These are phyloP conservation scores for Ochotona princeps DNA, from an alignment of 2,113 vertebrate genomes.

Conservation along the genomic window DNA sequence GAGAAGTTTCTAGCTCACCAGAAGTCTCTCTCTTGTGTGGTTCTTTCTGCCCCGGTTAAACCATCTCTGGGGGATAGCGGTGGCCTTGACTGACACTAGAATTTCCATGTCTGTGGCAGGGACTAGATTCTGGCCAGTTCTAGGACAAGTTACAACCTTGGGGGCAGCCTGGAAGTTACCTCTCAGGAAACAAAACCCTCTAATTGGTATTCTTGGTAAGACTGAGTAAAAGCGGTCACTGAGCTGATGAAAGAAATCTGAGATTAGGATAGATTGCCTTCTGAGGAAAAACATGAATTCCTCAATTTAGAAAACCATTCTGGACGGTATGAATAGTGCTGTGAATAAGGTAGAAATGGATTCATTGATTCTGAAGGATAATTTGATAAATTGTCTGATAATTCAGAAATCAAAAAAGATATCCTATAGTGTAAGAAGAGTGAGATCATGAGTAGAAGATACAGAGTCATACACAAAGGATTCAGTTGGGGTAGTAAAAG, in stretches of 20 bases:
- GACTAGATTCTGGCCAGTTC: not conserved
- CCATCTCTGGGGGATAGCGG: not conserved
- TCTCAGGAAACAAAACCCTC: not conserved
- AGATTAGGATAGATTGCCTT: not conserved
- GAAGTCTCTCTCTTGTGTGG: not conserved
- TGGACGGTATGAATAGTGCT: not conserved
- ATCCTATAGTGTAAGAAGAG: conserved; percentile 1
- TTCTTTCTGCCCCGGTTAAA: not conserved
- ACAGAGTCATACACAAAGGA: conserved; percentile 4
- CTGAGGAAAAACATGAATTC: not conserved
- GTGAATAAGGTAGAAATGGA: not conserved
- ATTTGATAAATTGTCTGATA: conserved; percentile 49
- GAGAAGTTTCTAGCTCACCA: not conserved
- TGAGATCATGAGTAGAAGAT: conserved; percentile 38
- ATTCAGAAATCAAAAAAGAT: conserved; percentile 12
- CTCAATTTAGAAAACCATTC: not conserved
- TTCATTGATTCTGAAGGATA: conserved; percentile 11
- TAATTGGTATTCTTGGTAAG: not conserved
- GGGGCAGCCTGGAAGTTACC: not conserved
- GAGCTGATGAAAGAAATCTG: not conserved
- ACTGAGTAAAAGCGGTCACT: not conserved
- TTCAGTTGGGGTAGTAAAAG: not conserved
- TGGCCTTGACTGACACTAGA: not conserved
- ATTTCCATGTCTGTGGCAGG: not conserved
- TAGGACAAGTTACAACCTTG: not conserved